Percentiles rank a stretch among this genome's conserved stretches.
phyloP scores from a whole-genome alignment of 2,113 vertebrate species.

The Stigmatopora nigra region DNA sequence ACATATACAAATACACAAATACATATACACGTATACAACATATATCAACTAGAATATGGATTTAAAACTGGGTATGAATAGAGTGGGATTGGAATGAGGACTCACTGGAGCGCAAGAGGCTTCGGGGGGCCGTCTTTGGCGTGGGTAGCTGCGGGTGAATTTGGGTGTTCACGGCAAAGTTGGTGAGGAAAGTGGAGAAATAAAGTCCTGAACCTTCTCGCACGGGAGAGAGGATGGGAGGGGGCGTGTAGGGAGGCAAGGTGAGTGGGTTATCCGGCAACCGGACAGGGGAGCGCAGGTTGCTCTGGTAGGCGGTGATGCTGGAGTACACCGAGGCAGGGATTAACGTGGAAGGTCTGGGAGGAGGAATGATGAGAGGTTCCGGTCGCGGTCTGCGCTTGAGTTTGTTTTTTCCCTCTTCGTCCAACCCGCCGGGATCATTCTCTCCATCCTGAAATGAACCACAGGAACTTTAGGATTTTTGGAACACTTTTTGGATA shows the following conservation, averaged over 20 bases:
- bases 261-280: conserved; percentile 81
- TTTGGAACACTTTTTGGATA: neutral
- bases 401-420: conserved; percentile 81
- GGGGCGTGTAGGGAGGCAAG: conserved; percentile 92
- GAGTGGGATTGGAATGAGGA: conserved; percentile 9
- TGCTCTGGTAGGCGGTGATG: conserved; percentile 90
- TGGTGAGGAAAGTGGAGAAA: conserved; percentile 90
- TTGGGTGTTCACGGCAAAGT: conserved; percentile 72
- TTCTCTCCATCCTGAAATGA: conserved; percentile 46
- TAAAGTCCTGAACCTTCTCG: conserved; percentile 93
- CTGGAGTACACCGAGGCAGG: conserved; percentile 85
- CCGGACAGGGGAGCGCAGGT: conserved; percentile 89
- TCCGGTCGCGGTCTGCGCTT: conserved; percentile 88
- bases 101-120: conserved; percentile 87
- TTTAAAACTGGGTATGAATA: neutral
- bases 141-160: conserved; percentile 79
- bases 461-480: neutral
- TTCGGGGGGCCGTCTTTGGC: conserved; percentile 82
- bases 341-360: conserved; percentile 87
- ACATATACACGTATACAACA: too few relatives aligned
- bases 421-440: conserved; percentile 53
- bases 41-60: neutral
- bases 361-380: conserved; percentile 94
- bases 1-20: too few relatives aligned
- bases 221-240: conserved; percentile 93